Conservation (phyloP, 1,140 invertebrate genomes). For the Caenorhabditis briggsae region DNA sequence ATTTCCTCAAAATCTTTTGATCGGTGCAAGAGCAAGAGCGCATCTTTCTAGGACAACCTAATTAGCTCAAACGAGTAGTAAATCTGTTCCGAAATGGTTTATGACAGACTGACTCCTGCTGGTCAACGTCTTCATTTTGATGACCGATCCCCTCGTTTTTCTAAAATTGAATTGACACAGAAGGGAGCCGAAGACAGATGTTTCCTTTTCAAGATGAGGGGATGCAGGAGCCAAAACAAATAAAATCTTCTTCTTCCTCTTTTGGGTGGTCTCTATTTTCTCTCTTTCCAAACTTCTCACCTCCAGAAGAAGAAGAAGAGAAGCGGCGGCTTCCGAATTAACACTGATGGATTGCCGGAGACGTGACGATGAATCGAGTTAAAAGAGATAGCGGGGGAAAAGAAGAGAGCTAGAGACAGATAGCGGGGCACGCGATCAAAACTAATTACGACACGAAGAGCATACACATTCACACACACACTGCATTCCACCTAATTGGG, state of each 20-base stretch:
- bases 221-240: conserved; percentile 1
- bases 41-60: background rate
- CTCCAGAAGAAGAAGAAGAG: conserved; percentile 33
- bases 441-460: conserved; percentile 39
- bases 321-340: conserved; percentile 52
- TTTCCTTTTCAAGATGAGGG: background rate
- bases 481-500: conserved; percentile 52
- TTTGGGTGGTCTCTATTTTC: conserved; percentile 6
- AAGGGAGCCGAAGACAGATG: conserved; percentile 22
- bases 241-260: background rate
- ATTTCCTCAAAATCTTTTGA: background rate
- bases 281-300: conserved; percentile 26
- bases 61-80: conserved; percentile 13
- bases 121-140: conserved; percentile 32
- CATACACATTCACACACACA: background rate
- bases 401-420: conserved; percentile 5
- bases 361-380: conserved; percentile 55
- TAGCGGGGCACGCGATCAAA: conserved; percentile 27
- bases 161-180: conserved; percentile 54
- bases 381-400: background rate
- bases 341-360: conserved; percentile 58
- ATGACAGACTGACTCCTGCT: background rate
- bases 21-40: background rate
- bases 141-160: conserved; percentile 39
- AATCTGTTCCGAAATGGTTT: conserved; percentile 41